A percentile compares a stretch with the other conserved stretches of the same genome.
Evolutionary conservation across 2,797 vertebrate species (phyloP).

Genomic region (Xenops minutus): DNA sequence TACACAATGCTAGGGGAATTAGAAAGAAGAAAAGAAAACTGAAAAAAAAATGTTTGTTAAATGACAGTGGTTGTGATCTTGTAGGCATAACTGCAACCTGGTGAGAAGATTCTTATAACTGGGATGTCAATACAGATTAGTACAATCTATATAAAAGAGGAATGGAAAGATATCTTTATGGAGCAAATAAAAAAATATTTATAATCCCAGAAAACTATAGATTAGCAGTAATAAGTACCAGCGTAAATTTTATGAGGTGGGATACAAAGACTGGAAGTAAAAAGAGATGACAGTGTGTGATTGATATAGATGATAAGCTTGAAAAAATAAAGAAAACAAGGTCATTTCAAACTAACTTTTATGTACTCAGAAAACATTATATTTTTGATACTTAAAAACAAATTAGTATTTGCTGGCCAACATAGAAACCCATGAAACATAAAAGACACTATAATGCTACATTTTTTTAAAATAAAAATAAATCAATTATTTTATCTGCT

Average conservation of each 20-base stretch:
- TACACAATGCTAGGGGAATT: neutral
- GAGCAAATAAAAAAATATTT: neutral
- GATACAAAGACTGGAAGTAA: neutral
- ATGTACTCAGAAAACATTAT: neutral
- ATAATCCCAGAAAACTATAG: neutral
- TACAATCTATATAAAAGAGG: neutral
- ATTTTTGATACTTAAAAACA: neutral
- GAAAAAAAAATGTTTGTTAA: neutral
- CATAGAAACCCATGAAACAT: neutral
- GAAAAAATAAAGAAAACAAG: neutral
- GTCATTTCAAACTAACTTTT: neutral
- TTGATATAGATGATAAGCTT: neutral
- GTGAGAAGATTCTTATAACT: conserved; percentile 7
- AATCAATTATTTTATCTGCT: neutral
- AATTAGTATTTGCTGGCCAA: neutral
- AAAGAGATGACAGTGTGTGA: neutral
- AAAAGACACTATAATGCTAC: neutral
- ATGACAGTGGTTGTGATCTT: neutral
- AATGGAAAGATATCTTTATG: neutral
- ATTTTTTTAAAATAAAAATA: neutral
- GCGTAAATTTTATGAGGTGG: neutral
- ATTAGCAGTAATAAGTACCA: neutral
- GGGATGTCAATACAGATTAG: conserved; percentile 16
- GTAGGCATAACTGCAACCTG: neutral
- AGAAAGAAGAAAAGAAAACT: neutral